Base-by-base conservation (phyloP, 1,140 invertebrate species). In the Sminthurinus signatus region DNA sequence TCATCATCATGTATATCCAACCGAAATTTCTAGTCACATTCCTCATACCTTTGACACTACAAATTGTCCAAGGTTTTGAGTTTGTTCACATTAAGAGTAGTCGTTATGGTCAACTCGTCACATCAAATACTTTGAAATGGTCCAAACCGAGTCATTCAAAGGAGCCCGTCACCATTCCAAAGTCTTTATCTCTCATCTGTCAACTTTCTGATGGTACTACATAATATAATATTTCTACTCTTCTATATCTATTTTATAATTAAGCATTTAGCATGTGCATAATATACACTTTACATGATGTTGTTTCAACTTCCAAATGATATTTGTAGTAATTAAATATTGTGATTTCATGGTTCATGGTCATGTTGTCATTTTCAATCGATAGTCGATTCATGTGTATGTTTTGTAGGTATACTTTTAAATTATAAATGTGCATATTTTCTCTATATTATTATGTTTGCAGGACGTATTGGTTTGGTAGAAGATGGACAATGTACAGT, bases 51-150 rank as follows among this genome's bases (percentile, higher is more conserved):
- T n/a, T n/a, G n/a, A n/a, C n/a, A n/a, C n/a, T n/a, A n/a, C n/a
- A n/a, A n/a, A n/a, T n/a, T n/a, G n/a, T n/a, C n/a, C n/a, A n/a
- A n/a, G n/a, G n/a, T n/a, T n/a, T 4, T 19, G 62, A 64, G 25
- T 36, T n/a, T 32, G 62, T 64, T 1, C 55, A 68, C 23, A 54
- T 68, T 48, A 43, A 61, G n/a, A 60, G 56, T 31, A 42, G 43
- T 51, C 32, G 57, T 27, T 68, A 48, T 68, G 66, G 66, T 25
- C 64, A 66, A 58, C 46, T 68, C 23, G 57, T 68, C 50, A 68
- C 66, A 21, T 68, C 66, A 31, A 56, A 32, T 57, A 64, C 66
- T 15, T 44, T 68, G 31, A 27, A 50, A 29, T 68, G 66, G 66
- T 29, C 48, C 21, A 63, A 58, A 55, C 3, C 8, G 8, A 48